A percentile compares a stretch with the other conserved stretches of the same genome.
Evolutionary conservation across 1,140 invertebrate species (phyloP).

Genomic region (Panonychus citri): DNA sequence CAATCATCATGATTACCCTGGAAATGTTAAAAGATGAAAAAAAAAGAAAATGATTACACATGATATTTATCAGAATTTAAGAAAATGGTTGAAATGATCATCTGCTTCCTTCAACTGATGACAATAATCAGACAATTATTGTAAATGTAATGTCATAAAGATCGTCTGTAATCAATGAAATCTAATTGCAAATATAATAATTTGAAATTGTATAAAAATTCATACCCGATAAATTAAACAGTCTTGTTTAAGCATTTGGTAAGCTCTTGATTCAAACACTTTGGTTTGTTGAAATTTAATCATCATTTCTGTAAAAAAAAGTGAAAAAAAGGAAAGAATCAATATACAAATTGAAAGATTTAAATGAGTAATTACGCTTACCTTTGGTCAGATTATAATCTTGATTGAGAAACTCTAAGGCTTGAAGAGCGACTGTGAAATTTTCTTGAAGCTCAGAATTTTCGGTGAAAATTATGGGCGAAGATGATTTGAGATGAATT

Average conservation of each 20-base stretch:
- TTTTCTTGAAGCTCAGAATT: neutral
- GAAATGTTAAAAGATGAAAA: neutral
- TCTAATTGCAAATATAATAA: no score
- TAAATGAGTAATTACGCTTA: neutral
- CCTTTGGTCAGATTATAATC: neutral
- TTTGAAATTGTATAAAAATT: no score
- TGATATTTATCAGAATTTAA: neutral
- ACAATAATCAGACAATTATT: no score
- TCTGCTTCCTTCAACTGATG: no score
- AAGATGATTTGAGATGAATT: neutral
- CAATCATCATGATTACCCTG: neutral
- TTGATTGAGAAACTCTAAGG: neutral
- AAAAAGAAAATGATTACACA: neutral
- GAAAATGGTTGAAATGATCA: neutral
- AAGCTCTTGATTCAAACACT: neutral
- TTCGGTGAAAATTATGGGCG: neutral
- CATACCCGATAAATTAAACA: neutral
- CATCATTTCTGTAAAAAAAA: neutral
- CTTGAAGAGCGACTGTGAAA: neutral
- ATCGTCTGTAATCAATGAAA: no score
- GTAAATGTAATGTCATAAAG: no score
- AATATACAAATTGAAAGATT: neutral
- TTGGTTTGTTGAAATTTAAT: neutral
- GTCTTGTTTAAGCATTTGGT: neutral
- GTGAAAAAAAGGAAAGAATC: no score